Evolutionary conservation across 2,797 vertebrate genomes (phyloP), one percentile per base, ranked within the genome.

Genomic region (Sparus aurata): DNA sequence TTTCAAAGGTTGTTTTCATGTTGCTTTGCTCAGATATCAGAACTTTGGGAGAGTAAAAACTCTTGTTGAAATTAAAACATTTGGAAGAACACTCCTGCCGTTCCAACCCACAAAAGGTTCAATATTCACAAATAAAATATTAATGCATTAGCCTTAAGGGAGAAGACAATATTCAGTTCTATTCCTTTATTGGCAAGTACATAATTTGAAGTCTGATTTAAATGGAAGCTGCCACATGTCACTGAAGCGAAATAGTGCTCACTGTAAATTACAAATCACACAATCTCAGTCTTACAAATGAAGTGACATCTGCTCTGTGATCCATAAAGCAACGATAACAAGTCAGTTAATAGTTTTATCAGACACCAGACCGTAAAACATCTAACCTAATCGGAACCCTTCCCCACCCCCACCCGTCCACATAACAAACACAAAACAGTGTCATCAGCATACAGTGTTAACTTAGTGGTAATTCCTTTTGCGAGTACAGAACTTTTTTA

Each of bases 201-300:
- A 91, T 84, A 86, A 87, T 91, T 86, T 88, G 83, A 89, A 89
- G 85, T 92, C 86, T 84, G 89, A 89, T 91, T 93, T 86, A 82
- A 93, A 93, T 93, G 83, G 89, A 95, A 94, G 93, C 95, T 91
- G 93, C 92, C 93, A 95, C 93, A 92, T 86, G 86, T 91, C 92
- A 94, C 93, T 93, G 91, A 94, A 95, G 93, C 93, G 68, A 92
- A 94, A 92, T 84, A 91, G 94, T 91, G 93, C 92, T 94, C 91
- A 93, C 94, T 94, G 88, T 89, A 89, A 94, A 93, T 92, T 89
- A 95, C 92, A 93, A 93, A 90, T 92, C 93, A 94, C 93, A 93
- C 92, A 87, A 92, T 92, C 92, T 90, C 89, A 92, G 90, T 93
- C 87, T 86, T 80, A 91, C 86, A 91, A 87, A 93, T 85, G 84